These are phyloP conservation scores for Nibea albiflora DNA, from an alignment of 2,113 vertebrate species.

Conservation along the genomic window DNA sequence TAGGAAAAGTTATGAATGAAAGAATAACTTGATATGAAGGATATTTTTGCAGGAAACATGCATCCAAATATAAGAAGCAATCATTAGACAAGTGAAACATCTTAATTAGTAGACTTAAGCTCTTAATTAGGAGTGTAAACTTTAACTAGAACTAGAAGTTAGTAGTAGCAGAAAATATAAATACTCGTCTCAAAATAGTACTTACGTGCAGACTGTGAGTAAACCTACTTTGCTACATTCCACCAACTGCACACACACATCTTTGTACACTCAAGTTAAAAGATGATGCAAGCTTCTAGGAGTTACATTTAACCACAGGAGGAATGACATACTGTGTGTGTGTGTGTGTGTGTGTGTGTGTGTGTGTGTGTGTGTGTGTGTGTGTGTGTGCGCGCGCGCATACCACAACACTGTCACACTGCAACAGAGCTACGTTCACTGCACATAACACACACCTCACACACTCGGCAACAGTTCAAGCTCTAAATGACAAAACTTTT, in stretches of 20 bases:
- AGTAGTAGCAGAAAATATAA: not conserved
- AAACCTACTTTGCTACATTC: not conserved
- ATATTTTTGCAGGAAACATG: not conserved
- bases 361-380: not conserved
- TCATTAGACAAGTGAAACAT: not conserved
- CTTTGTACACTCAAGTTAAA: not conserved
- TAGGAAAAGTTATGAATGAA: no score
- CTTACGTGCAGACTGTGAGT: not conserved
- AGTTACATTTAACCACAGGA: constrained; percentile 6
- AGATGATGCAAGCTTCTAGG: not conserved
- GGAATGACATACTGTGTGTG: constrained; percentile 17
- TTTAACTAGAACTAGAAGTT: not conserved
- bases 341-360: not conserved
- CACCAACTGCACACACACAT: not conserved
- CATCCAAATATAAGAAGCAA: not conserved
- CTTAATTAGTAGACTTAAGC: not conserved
- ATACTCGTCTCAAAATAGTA: not conserved
- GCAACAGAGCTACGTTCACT: not conserved
- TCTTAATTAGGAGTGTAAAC: not conserved
- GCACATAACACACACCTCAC: constrained; percentile 20
- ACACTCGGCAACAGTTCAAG: constrained; percentile 23
- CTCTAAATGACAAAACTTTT: constrained; percentile 3
- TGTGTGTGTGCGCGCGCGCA: not conserved
- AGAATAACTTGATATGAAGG: not conserved
- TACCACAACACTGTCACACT: constrained; percentile 20